A percentile compares a stretch with the other conserved stretches of the same genome.
Evolutionary conservation across 2,888 invertebrate genomes (phyloP).

Genomic region (Prosopocoilus inquinatus): DNA sequence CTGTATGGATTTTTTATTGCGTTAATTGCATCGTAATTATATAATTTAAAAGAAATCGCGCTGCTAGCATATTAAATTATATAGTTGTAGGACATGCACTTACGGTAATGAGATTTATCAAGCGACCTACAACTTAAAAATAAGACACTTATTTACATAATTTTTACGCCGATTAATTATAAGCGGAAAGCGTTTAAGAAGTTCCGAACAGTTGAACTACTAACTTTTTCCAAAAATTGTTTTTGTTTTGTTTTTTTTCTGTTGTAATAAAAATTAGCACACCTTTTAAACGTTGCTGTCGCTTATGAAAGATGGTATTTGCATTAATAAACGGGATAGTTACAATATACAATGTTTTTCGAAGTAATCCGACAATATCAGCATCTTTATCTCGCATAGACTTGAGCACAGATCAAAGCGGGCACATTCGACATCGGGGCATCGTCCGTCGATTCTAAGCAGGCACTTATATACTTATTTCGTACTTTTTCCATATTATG

Average conservation of each 20-base stretch:
- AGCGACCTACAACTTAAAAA: not conserved
- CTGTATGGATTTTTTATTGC: too few species aligned
- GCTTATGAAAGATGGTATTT: too few species aligned
- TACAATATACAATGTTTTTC: not conserved
- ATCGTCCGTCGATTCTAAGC: slow-evolving; percentile 10
- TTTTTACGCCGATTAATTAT: not conserved
- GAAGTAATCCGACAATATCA: slow-evolving; percentile 1
- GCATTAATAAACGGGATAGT: too few species aligned
- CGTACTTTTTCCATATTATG: slow-evolving; percentile 1
- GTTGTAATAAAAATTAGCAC: not conserved
- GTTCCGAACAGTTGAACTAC: too few species aligned
- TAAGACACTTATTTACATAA: not conserved
- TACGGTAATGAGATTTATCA: not conserved
- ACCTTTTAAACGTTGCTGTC: too few species aligned
- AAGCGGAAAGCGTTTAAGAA: not conserved
- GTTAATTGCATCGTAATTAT: too few species aligned
- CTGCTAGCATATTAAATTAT: not conserved
- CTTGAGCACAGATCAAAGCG: slow-evolving; percentile 9
- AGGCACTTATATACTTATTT: not conserved
- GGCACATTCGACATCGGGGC: slow-evolving; percentile 5
- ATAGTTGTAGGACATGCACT: not conserved
- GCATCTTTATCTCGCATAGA: slow-evolving; percentile 3
- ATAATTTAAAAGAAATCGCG: too few species aligned
- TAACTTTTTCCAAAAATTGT: too few species aligned
- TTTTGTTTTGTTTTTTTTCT: too few species aligned